These are phyloP conservation scores for Tipula confusa DNA, from an alignment of 2,888 invertebrate species.

Conservation along the genomic window DNA sequence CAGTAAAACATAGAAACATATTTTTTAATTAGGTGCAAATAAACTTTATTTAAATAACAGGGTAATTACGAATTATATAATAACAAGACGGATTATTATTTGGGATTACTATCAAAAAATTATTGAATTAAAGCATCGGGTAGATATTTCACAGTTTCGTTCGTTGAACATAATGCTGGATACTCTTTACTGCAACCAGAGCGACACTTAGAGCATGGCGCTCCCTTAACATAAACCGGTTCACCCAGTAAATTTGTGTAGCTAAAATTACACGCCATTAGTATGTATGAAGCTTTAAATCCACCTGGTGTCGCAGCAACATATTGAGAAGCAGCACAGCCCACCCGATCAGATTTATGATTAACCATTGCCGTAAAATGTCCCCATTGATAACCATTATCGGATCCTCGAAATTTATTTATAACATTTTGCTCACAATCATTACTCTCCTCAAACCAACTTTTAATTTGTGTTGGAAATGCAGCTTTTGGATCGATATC, in stretches of 20 bases:
- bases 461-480: background rate
- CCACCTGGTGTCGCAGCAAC: background rate
- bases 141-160: constrained; percentile 10
- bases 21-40: background rate
- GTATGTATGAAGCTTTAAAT: background rate
- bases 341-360: background rate
- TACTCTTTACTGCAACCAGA: background rate
- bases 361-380: background rate
- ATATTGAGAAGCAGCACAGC: background rate
- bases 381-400: background rate
- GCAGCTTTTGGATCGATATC: background rate
- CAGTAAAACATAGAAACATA: no score
- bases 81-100: background rate
- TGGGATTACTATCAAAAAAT: background rate
- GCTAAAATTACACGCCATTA: background rate
- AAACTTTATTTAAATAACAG: background rate
- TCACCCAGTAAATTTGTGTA: background rate
- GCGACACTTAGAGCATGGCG: background rate
- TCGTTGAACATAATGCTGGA: background rate
- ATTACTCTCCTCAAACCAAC: background rate
- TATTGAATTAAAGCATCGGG: background rate
- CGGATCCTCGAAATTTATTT: background rate
- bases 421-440: background rate
- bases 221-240: background rate
- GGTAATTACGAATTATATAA: background rate